Base-by-base conservation (phyloP, 1,140 invertebrate species). In the Sycophila sp. region DNA sequence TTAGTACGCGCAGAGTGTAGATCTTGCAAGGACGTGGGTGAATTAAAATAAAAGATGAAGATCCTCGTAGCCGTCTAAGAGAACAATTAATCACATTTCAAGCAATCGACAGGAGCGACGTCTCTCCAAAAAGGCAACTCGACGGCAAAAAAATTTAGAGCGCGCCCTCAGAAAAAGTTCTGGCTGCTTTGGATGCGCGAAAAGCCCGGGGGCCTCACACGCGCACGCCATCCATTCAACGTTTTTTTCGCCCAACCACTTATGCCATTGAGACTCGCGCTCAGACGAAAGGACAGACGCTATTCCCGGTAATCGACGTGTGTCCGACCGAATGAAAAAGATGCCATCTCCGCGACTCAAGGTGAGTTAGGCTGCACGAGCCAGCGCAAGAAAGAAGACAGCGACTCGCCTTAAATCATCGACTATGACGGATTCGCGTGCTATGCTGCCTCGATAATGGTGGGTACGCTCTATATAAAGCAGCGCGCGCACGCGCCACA, bases 251-350 rank as follows among this genome's bases (percentile, higher is more conserved):
- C 13, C 24, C 24, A n/a, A 24, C 22, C 10, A 11, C 22, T n/a
- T n/a, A n/a, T 38, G 40, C 63, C 64, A 58, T 42, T 67, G 51
- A 67, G 28, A n/a, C 53, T 28, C 53, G 22, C 45, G 15, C n/a
- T 17, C 55, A 51, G 51, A 58, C 51, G 56, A n/a, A 49, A 59
- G 32, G 51, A 65, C 51, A 71, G 69, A 64, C 53, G 32, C 30
- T 64, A 65, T 71, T 71, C 69, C 24, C 42, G 69, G 69, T 71
- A 71, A 65, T 47, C 49, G 60, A 19, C 32, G 15, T 24, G 17
- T 34, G 11, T 0, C 38, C 38, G 28, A 6, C 15, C 0, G 19
- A 1, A 6, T 24, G 62, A 68, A 69, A 68, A 69, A 60, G n/a
- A 10, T 53, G n/a, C n/a, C n/a, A n/a, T 34, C 7, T 36, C 30